Conservation (phyloP, 2,113 vertebrate genomes). For the Paracanthobrama guichenoti region DNA sequence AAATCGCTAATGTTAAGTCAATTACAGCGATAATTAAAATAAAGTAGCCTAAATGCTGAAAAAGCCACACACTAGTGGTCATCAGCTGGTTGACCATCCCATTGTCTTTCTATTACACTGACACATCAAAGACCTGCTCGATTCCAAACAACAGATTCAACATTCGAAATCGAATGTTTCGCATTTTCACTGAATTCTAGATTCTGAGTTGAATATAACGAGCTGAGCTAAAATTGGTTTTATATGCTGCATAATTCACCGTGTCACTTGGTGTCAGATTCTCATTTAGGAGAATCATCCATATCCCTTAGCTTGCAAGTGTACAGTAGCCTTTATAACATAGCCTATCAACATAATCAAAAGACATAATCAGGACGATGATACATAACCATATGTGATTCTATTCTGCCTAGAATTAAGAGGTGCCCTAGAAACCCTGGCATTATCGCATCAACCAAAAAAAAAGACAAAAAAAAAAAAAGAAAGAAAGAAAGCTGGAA, state of each 20-base stretch:
- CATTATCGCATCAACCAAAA: not conserved
- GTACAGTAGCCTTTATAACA: not conserved
- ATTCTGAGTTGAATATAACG: not conserved
- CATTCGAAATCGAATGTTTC: not conserved
- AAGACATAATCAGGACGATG: not conserved
- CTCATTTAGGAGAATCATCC: not conserved
- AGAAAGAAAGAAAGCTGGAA: not conserved
- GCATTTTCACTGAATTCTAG: not conserved
- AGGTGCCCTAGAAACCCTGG: conserved; percentile 40
- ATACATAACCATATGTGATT: not conserved
- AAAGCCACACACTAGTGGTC: not conserved
- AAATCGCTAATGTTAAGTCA: not conserved
- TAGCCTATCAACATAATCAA: not conserved
- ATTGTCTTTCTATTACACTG: conserved; percentile 51
- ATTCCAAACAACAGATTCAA: not conserved
- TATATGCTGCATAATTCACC: not conserved
- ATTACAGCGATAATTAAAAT: not conserved
- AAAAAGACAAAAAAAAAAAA: not conserved
- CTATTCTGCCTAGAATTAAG: conserved; percentile 51
- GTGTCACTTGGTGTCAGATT: not conserved
- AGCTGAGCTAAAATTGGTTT: not conserved
- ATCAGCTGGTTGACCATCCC: conserved; percentile 68
- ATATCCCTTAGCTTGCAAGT: not conserved
- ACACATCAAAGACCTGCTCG: conserved; percentile 24
- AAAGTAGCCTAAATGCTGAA: not conserved